A percentile compares a stretch with the other conserved stretches of the same genome.
These are phyloP conservation scores for Cyclargus thomasi DNA, from an alignment of 1,140 invertebrate species.

Conservation along the genomic window DNA sequence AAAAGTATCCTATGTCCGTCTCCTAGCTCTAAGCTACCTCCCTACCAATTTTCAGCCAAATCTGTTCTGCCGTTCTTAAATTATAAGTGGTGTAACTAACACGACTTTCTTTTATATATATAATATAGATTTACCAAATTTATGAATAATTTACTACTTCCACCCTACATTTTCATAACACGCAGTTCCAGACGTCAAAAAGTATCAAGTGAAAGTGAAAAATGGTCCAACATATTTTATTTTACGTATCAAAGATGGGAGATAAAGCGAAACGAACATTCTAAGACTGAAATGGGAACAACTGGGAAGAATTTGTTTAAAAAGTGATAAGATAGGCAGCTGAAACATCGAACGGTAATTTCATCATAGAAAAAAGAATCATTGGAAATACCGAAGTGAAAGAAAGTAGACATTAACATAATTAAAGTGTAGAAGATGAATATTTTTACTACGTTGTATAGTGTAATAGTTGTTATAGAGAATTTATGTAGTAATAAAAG, in stretches of 20 bases:
- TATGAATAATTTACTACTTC: background rate
- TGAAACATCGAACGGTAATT: background rate
- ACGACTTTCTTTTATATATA: no score
- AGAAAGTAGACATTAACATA: background rate
- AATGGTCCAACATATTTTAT: slow-evolving; percentile 29
- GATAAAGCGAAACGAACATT: slow-evolving; percentile 14
- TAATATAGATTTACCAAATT: no score
- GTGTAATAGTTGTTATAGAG: background rate
- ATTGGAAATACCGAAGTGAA: background rate
- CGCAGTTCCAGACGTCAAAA: background rate
- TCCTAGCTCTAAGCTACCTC: no score
- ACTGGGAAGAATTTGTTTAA: slow-evolving; percentile 22
- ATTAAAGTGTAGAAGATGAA: background rate
- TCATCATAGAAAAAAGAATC: background rate
- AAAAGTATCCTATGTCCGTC: no score
- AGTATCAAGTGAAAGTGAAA: background rate
- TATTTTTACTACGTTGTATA: slow-evolving; percentile 2
- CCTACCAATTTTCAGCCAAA: no score
- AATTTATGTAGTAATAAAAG: slow-evolving; percentile 6
- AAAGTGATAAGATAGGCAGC: background rate
- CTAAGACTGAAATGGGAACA: slow-evolving; percentile 53
- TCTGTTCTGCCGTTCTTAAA: no score
- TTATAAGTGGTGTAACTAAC: no score
- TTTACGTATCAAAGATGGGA: slow-evolving; percentile 26
- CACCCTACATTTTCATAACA: background rate